Percentiles rank a stretch among this genome's conserved stretches.
Conservation (phyloP, 2,113 vertebrate genomes). For the Oncorhynchus nerka region DNA sequence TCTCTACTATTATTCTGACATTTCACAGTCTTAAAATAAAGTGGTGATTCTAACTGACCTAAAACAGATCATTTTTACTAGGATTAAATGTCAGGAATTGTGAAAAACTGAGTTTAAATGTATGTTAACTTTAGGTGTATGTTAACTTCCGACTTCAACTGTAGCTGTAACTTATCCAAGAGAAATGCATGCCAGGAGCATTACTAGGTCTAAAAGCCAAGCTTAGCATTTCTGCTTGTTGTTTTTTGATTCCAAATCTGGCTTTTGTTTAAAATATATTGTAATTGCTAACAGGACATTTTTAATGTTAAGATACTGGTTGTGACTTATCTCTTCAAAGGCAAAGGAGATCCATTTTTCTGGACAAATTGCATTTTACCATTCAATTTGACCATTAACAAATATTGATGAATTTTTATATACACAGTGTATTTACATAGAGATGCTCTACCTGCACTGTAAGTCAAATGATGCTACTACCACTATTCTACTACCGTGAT, state of each 20-base stretch:
- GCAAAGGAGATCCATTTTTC: conserved; percentile 61
- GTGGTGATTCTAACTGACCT: no score
- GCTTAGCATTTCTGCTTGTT: conserved; percentile 73
- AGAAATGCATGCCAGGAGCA: conserved; percentile 58
- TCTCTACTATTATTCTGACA: no score
- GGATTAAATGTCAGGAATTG: no score
- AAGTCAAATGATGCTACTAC: background rate
- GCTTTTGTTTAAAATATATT: conserved; percentile 73
- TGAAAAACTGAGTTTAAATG: no score
- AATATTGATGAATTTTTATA: conserved; percentile 68
- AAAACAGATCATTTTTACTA: no score
- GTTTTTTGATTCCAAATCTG: conserved; percentile 78
- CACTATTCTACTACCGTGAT: conserved; percentile 4
- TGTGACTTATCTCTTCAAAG: conserved; percentile 61
- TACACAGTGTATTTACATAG: conserved; percentile 66
- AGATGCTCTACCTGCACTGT: conserved; percentile 13
- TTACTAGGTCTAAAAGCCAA: conserved; percentile 68
- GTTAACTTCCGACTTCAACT: no score
- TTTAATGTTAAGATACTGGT: conserved; percentile 69
- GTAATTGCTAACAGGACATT: conserved; percentile 76
- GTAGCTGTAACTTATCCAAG: conserved; percentile 54
- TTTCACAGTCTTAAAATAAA: no score
- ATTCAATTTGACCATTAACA: conserved; percentile 35
- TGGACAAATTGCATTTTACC: no score
- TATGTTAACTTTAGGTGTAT: no score